A percentile compares a stretch with the other conserved stretches of the same genome.
Evolutionary conservation across 1,140 invertebrate species (phyloP).

Genomic region (Bombus pyrosoma): DNA sequence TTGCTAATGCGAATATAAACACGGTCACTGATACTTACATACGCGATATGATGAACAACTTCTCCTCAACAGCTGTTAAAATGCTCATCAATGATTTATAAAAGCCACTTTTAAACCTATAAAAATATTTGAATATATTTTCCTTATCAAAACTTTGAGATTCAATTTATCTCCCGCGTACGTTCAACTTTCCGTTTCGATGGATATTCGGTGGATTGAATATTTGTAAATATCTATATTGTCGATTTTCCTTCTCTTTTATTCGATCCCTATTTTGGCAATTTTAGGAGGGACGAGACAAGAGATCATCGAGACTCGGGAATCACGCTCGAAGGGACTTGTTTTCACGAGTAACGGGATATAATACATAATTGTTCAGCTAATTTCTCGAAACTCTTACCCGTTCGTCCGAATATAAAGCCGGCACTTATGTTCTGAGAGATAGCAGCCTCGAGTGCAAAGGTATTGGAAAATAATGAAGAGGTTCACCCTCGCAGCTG

Average conservation of each 20-base stretch:
- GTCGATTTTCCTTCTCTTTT: too few relatives aligned
- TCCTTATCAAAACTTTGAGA: too few relatives aligned
- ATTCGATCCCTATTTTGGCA: neutral
- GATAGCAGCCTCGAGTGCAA: constrained; percentile 44
- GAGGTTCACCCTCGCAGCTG: constrained; percentile 64
- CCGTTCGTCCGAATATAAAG: constrained; percentile 42
- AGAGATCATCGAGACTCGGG: neutral
- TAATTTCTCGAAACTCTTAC: constrained; percentile 46
- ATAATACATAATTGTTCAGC: constrained; percentile 34
- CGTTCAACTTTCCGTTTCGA: too few relatives aligned
- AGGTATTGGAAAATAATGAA: constrained; percentile 73
- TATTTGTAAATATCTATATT: too few relatives aligned
- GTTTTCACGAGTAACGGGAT: constrained; percentile 1
- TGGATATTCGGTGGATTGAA: too few relatives aligned
- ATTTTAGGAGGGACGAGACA: neutral
- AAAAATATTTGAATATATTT: too few relatives aligned
- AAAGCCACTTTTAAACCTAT: neutral
- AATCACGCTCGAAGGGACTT: neutral
- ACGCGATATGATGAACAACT: neutral
- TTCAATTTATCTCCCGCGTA: too few relatives aligned
- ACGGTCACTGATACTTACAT: too few relatives aligned
- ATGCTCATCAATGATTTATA: neutral
- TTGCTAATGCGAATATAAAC: constrained; percentile 5
- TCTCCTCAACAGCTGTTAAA: neutral
- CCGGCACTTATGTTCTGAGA: constrained; percentile 35